Percentiles rank a stretch among this genome's conserved stretches.
Evolutionary conservation across 1,140 invertebrate genomes (phyloP).

Genomic region (Elymnias hypermnestra): DNA sequence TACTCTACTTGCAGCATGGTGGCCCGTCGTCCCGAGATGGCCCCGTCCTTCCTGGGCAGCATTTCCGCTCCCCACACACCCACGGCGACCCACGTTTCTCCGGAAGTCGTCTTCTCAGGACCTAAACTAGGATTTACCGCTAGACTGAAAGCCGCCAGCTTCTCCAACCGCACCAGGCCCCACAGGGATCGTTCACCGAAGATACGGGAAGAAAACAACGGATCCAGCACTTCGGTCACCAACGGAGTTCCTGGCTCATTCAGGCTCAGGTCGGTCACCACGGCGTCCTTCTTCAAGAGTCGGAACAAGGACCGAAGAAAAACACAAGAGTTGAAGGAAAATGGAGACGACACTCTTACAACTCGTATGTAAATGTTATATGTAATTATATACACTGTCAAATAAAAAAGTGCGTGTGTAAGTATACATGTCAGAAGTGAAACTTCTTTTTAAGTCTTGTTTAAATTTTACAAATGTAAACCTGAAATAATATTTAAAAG

Average conservation of each 20-base stretch:
- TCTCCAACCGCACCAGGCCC: conserved; percentile 50
- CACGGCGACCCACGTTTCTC: conserved; percentile 25
- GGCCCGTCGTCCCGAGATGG: conserved; percentile 39
- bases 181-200: conserved; percentile 44
- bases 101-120: conserved; percentile 5
- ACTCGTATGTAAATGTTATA: conserved; percentile 50
- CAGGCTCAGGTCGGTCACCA: conserved; percentile 53
- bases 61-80: conserved; percentile 46
- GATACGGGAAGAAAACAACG: conserved; percentile 34
- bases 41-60: conserved; percentile 30
- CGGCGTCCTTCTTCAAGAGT: conserved; percentile 53
- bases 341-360: conserved; percentile 37
- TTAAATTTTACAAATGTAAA: too few relatives aligned
- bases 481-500: too few relatives aligned
- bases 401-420: too few relatives aligned
- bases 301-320: conserved; percentile 42
- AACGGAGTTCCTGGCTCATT: conserved; percentile 59
- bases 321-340: conserved; percentile 33
- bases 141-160: conserved; percentile 56
- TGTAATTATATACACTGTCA: too few relatives aligned
- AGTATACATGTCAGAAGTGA: too few relatives aligned
- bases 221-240: conserved; percentile 26
- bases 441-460: too few relatives aligned
- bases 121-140: conserved; percentile 33
- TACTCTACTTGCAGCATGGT: conserved; percentile 55